Percentiles rank a stretch among this genome's conserved stretches.
Conservation (phyloP, 2,888 invertebrate genomes). For the Troides helena region DNA sequence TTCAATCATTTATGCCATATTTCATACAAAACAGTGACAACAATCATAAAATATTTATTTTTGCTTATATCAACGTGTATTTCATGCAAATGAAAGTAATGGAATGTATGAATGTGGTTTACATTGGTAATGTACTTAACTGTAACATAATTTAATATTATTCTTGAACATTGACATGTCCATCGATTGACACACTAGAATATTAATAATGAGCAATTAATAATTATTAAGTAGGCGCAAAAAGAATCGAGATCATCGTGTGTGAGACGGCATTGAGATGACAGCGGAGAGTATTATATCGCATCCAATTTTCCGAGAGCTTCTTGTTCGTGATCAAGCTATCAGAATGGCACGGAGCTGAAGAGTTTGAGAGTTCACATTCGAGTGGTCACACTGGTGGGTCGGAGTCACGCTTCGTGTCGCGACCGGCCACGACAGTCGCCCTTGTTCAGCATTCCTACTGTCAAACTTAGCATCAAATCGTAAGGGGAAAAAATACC, state of each 20-base stretch:
- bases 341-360: constrained; percentile 35
- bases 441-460: constrained; percentile 66
- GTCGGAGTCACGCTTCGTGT: constrained; percentile 62
- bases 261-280: constrained; percentile 75
- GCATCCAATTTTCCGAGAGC: constrained; percentile 49
- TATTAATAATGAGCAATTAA: constrained; percentile 70
- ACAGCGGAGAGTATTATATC: constrained; percentile 69
- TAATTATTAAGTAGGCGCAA: constrained; percentile 67
- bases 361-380: constrained; percentile 45
- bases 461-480: constrained; percentile 71
- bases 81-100: too few relatives aligned
- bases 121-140: not conserved
- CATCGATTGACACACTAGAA: constrained; percentile 66
- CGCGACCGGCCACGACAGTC: constrained; percentile 67
- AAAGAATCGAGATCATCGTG: constrained; percentile 72
- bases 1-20: not conserved
- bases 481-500: constrained; percentile 57
- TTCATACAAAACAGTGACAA: too few relatives aligned
- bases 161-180: constrained; percentile 53
- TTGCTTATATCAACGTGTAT: too few relatives aligned
- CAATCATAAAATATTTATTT: too few relatives aligned
- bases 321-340: constrained; percentile 31
- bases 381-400: constrained; percentile 46
- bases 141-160: constrained; percentile 8
- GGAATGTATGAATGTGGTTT: too few relatives aligned